phyloP scores from a whole-genome alignment of 2,113 vertebrate genomes.

The Atractosteus spatula region DNA sequence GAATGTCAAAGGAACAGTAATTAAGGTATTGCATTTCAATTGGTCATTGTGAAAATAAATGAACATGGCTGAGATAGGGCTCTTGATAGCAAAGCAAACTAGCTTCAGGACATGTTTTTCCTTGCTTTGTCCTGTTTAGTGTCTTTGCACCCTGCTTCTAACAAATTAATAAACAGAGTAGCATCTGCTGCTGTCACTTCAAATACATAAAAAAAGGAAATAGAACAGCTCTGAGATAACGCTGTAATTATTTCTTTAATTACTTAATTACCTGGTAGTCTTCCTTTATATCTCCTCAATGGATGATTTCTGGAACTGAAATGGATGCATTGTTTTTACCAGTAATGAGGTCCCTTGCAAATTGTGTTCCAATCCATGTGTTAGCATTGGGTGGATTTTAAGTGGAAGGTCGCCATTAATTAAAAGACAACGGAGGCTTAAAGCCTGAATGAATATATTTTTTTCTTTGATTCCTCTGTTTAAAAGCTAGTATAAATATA shows the following conservation, averaged over 20 bases:
- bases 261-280: conserved; percentile 1
- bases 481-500: background rate
- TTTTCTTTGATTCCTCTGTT: too few relatives aligned
- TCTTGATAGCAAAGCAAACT: conserved; percentile 46
- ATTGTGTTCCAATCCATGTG: background rate
- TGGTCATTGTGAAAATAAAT: conserved; percentile 63
- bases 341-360: conserved; percentile 5
- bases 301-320: background rate
- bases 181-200: conserved; percentile 27
- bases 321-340: background rate
- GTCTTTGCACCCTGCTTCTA: conserved; percentile 24
- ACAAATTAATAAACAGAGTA: conserved; percentile 21
- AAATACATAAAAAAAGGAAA: conserved; percentile 1
- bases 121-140: conserved; percentile 42
- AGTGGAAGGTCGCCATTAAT: background rate
- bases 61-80: conserved; percentile 46
- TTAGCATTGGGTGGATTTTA: background rate
- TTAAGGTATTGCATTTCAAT: conserved; percentile 60
- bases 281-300: background rate
- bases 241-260: conserved; percentile 4
- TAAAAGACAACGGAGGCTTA: background rate
- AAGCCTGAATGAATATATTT: background rate
- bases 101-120: conserved; percentile 58
- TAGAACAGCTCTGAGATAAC: background rate
- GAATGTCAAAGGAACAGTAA: conserved; percentile 60